These are phyloP conservation scores for Stichopus horrens DNA, from an alignment of 53 echinoderm and acorn worm species.

Conservation along the genomic window DNA sequence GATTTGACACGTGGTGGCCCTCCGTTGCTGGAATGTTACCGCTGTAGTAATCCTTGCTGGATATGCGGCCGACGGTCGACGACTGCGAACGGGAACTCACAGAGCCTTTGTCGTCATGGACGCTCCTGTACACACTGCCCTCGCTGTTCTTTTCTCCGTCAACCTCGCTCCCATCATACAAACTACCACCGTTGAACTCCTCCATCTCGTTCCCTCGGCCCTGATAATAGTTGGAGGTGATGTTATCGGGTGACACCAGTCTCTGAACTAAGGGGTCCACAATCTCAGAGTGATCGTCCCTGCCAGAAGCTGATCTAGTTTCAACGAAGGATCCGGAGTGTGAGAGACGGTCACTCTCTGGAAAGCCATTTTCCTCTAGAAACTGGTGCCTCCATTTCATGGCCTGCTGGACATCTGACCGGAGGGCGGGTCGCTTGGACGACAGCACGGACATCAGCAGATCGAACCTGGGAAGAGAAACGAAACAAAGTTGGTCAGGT, in stretches of 20 bases:
- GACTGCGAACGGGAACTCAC: constrained; percentile 16
- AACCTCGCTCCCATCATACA: background rate
- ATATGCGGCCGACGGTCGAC: constrained; percentile 9
- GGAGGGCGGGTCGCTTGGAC: constrained; percentile 37
- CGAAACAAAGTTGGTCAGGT: background rate
- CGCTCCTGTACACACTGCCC: constrained; percentile 21
- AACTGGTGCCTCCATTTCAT: constrained; percentile 50
- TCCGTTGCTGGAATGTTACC: constrained; percentile 27
- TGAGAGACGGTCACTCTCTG: constrained; percentile 35
- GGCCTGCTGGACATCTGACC: constrained; percentile 56
- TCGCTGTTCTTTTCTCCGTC: constrained; percentile 19
- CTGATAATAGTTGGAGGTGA: constrained; percentile 3
- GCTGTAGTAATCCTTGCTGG: constrained; percentile 38
- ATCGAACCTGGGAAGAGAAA: constrained; percentile 47
- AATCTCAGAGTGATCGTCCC: background rate
- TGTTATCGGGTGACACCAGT: background rate
- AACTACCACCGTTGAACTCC: background rate
- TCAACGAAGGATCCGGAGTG: constrained; percentile 15
- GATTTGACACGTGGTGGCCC: background rate
- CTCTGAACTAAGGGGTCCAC: constrained; percentile 26
- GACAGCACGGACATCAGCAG: constrained; percentile 55
- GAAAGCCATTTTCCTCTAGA: constrained; percentile 26
- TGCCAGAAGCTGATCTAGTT: constrained; percentile 18
- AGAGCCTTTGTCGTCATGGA: constrained; percentile 10
- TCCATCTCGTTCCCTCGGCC: background rate